These are phyloP conservation scores for Diabrotica balteata DNA, from an alignment of 2,888 invertebrate genomes.

Conservation along the genomic window DNA sequence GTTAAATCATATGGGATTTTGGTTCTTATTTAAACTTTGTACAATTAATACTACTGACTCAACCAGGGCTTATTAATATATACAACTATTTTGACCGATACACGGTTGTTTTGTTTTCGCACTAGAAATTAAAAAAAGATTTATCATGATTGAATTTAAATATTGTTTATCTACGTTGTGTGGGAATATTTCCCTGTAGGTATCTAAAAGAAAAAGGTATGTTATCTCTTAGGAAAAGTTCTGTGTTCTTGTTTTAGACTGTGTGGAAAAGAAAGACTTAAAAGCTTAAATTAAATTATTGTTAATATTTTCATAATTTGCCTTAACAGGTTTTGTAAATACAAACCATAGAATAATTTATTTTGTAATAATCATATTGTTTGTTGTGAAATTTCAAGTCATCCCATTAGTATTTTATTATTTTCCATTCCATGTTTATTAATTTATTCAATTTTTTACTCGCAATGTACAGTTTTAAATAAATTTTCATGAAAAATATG, in stretches of 20 bases:
- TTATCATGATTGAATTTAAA: no score
- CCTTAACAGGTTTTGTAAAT: constrained; percentile 12
- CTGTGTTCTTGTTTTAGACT: constrained; percentile 14
- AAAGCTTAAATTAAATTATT: constrained; percentile 12
- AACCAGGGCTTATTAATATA: no score
- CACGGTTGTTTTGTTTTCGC: no score
- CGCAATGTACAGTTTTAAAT: not conserved
- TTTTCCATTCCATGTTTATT: constrained; percentile 28
- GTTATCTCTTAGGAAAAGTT: constrained; percentile 2
- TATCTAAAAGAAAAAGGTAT: not conserved
- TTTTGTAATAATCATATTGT: constrained; percentile 18
- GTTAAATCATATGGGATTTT: no score
- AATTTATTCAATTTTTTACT: constrained; percentile 21
- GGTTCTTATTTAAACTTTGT: no score
- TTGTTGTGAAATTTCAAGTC: constrained; percentile 12
- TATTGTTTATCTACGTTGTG: no score
- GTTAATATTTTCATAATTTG: constrained; percentile 18
- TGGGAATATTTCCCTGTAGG: no score
- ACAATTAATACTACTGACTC: no score
- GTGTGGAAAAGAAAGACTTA: constrained; percentile 13
- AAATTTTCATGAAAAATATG: not conserved
- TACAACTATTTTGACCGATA: no score
- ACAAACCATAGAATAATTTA: constrained; percentile 13
- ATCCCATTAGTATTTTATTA: constrained; percentile 17
- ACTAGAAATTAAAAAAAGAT: no score